Conservation (phyloP, 2,113 vertebrate species). For the Zosterops pallidus region DNA sequence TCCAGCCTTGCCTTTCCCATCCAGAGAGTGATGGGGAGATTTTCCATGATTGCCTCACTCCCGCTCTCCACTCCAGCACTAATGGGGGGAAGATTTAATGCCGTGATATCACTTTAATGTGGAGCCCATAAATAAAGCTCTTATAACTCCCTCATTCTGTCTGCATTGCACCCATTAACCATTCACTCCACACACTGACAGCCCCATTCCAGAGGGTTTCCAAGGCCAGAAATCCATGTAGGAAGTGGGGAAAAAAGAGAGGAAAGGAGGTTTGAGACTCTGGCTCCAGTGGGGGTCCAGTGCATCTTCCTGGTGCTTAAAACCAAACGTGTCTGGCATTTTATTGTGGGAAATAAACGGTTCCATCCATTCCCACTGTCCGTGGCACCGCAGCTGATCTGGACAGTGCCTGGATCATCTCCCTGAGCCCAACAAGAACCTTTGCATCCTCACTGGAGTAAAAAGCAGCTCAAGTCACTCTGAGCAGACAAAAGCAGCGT, state of each 20-base stretch:
- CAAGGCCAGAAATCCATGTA: background rate
- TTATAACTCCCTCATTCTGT: background rate
- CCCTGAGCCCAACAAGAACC: background rate
- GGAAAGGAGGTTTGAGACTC: background rate
- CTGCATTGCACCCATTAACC: conserved; percentile 18
- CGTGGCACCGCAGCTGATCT: background rate
- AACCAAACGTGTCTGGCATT: background rate
- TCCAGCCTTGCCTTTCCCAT: background rate
- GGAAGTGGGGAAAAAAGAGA: fast-evolving
- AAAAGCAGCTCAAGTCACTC: background rate
- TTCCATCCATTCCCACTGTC: background rate
- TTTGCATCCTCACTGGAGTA: background rate
- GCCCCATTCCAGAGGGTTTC: background rate
- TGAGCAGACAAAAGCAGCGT: background rate
- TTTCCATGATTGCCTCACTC: background rate
- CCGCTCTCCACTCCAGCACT: background rate
- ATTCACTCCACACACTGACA: background rate
- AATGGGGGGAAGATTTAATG: conserved; percentile 55
- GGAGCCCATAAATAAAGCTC: conserved; percentile 55
- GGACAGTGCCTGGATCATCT: background rate
- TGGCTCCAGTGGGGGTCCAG: background rate
- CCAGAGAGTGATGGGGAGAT: background rate
- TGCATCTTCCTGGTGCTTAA: background rate
- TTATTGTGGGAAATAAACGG: background rate
- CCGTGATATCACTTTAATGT: conserved; percentile 39